Base-by-base conservation (phyloP, 2,888 invertebrate species). In the Chymomyza amoena region DNA sequence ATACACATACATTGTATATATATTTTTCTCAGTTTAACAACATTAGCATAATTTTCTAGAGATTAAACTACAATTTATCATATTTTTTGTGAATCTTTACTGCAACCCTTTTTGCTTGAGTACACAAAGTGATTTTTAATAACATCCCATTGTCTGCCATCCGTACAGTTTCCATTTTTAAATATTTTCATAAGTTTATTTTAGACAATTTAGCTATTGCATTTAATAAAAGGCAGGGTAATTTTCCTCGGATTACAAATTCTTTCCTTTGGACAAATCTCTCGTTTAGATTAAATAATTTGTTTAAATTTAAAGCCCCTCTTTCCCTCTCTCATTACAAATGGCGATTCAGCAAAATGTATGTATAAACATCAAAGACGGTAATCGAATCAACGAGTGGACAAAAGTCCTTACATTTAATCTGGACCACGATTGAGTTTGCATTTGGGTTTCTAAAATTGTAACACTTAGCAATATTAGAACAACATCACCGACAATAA, bases 41-140 rank as follows among this genome's bases (percentile, higher is more conserved):
- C 78, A 87, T 84, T 84, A 87, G 81, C 84, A 84, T 84, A 87
- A 84, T 84, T 82, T 87, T 75, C 79, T 74, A 65, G 73, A 87
- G 84, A 84, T 84, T 84, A 84, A 84, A 87, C 78, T 84, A 84
- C 87, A 84, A 84, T 84, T 87, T 84, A 84, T 84, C 87, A 84
- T 84, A 69, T 78, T 81, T 83, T 85, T 80, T 32, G 32, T 32
- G 32, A 32, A 32, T 32, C 70, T 73, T 62, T 32, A 9, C 51
- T 76, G 54, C 66, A 74, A 70, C 74, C 68, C 77, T 64, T 76
- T 78, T 59, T 73, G 73, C 57, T 54, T 45, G 39, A 80, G 70
- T 81, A 81, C 87, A 77, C 81, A 84, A 84, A 84, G 85, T 84
- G 87, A 87, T 84, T 84, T 84, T 84, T 84, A 84, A 84, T 84